These are phyloP conservation scores for Enteromius radiatus DNA, from an alignment of 2,797 vertebrate species.

Conservation along the genomic window DNA sequence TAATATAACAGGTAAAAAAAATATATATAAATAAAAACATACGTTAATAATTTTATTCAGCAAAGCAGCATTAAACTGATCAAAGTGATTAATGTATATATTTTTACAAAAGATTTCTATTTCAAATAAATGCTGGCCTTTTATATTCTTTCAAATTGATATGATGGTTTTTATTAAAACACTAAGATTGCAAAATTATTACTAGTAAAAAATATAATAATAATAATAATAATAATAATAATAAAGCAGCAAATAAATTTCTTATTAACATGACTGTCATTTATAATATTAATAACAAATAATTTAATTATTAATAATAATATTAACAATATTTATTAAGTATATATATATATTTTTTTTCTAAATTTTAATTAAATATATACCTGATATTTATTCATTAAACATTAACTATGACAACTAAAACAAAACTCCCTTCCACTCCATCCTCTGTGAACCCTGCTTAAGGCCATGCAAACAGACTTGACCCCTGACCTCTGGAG, in stretches of 20 bases:
- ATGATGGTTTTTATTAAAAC: neutral
- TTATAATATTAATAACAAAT: too few relatives aligned
- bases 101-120: neutral
- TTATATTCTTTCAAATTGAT: neutral
- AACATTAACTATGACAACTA: neutral
- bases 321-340: too few relatives aligned
- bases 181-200: neutral
- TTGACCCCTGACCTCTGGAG: slow-evolving; percentile 58
- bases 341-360: neutral
- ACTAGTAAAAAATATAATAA: neutral
- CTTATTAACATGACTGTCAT: too few relatives aligned
- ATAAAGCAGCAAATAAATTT: neutral
- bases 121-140: neutral
- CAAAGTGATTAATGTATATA: neutral
- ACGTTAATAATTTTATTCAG: neutral
- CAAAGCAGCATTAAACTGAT: neutral
- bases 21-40: too few relatives aligned
- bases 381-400: neutral
- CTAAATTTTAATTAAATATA: too few relatives aligned
- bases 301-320: too few relatives aligned
- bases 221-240: neutral
- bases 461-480: neutral
- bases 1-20: neutral
- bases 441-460: neutral
- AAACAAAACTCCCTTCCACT: neutral